Percentiles rank a stretch among this genome's conserved stretches.
These are phyloP conservation scores for Staurois parvus DNA, from an alignment of 2,797 vertebrate species.

Conservation along the genomic window DNA sequence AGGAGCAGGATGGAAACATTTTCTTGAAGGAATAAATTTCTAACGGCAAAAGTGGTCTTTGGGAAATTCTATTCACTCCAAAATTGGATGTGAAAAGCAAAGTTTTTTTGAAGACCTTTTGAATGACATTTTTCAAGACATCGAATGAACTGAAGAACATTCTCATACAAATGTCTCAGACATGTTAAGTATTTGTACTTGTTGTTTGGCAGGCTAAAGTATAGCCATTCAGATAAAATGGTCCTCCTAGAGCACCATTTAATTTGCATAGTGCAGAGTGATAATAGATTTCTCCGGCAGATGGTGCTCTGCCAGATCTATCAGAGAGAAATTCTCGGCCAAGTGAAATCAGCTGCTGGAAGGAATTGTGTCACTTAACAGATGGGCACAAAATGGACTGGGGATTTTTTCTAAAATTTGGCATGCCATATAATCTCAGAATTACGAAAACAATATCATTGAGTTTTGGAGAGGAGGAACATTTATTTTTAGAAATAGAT, in stretches of 20 bases:
- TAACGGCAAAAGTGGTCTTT: too few relatives aligned
- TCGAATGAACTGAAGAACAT: too few relatives aligned
- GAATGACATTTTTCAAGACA: too few relatives aligned
- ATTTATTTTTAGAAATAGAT: slow-evolving; percentile 80
- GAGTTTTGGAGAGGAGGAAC: slow-evolving; percentile 72
- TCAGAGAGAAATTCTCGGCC: background rate
- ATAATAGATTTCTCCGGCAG: background rate
- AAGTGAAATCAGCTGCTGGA: background rate
- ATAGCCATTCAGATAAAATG: too few relatives aligned
- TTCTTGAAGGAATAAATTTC: too few relatives aligned
- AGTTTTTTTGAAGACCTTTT: too few relatives aligned
- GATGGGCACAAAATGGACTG: background rate
- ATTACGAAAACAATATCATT: slow-evolving; percentile 26
- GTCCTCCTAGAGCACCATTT: background rate
- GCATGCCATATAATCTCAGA: background rate
- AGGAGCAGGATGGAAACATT: too few relatives aligned
- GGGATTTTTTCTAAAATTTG: background rate
- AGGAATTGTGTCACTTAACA: background rate
- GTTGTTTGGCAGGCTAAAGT: too few relatives aligned
- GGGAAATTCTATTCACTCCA: too few relatives aligned
- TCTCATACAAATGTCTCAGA: too few relatives aligned
- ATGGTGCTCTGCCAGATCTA: background rate
- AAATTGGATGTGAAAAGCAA: too few relatives aligned
- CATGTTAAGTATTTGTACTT: too few relatives aligned
- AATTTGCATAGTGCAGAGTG: background rate